Evolutionary conservation across 1,140 invertebrate genomes (phyloP).

Genomic region (Conus betulinus): DNA sequence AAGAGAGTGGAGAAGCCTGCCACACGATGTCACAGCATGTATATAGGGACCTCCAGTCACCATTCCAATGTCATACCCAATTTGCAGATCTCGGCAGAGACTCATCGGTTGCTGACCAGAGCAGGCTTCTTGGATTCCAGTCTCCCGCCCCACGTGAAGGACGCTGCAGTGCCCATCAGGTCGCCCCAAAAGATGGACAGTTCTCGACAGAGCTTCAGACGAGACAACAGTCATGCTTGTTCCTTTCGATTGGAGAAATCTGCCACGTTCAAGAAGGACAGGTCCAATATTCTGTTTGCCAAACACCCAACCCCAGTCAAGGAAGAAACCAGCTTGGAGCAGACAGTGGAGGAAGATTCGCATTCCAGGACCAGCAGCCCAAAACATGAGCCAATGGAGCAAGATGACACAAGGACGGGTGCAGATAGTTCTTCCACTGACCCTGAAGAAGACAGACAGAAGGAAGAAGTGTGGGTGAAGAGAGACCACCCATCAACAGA

Average conservation of each 20-base stretch:
- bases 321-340: not conserved
- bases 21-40: conserved; percentile 62
- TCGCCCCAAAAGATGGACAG: conserved; percentile 35
- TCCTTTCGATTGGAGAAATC: conserved; percentile 13
- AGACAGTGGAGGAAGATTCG: not conserved
- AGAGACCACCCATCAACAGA: not conserved
- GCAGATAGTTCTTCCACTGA: not conserved
- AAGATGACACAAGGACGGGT: not conserved
- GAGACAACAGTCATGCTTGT: not conserved
- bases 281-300: not conserved
- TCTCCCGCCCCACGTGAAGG: conserved; percentile 13
- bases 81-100: conserved; percentile 66
- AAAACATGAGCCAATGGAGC: not conserved
- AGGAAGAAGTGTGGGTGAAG: conserved; percentile 25
- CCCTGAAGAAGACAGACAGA: not conserved
- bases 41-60: conserved; percentile 38
- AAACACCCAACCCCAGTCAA: not conserved
- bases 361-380: not conserved
- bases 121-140: conserved; percentile 60
- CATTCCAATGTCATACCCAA: conserved; percentile 66
- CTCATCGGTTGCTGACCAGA: conserved; percentile 65
- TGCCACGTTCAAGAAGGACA: not conserved
- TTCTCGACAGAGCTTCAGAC: not conserved
- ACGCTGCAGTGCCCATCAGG: conserved; percentile 42
- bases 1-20: conserved; percentile 12